These are phyloP conservation scores for Hypselothyrea guttata DNA, from an alignment of 2,888 invertebrate genomes.

Conservation along the genomic window DNA sequence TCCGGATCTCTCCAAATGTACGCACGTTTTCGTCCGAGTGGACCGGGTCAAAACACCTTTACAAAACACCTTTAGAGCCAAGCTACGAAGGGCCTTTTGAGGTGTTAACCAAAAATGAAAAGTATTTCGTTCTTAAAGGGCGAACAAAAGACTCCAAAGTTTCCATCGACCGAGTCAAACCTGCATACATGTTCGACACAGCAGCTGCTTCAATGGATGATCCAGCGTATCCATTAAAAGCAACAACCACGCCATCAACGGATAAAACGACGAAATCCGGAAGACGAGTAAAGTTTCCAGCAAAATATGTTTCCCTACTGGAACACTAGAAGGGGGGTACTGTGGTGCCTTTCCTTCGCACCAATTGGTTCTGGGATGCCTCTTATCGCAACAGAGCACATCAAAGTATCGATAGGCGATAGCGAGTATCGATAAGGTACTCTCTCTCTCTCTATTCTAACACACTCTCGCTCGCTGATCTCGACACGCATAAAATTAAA, in stretches of 20 bases:
- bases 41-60: too few species aligned
- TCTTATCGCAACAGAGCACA: too few species aligned
- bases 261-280: background rate
- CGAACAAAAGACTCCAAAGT: background rate
- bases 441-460: too few species aligned
- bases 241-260: background rate
- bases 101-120: background rate
- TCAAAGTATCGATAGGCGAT: too few species aligned
- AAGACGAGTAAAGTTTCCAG: background rate
- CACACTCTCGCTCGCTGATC: too few species aligned
- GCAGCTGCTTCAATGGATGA: background rate
- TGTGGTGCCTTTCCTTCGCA: slow-evolving; percentile 4
- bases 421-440: too few species aligned
- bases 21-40: background rate
- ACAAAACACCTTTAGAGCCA: background rate
- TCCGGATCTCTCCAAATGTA: background rate
- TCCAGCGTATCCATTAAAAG: background rate
- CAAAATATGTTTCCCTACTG: background rate
- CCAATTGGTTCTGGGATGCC: too few species aligned
- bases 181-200: background rate
- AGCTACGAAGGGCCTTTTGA: too few species aligned
- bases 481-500: too few species aligned
- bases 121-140: background rate
- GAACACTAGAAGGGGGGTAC: background rate
- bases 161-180: background rate